phyloP scores from a whole-genome alignment of 2,888 invertebrate species.

The Agrotis ipsilon region DNA sequence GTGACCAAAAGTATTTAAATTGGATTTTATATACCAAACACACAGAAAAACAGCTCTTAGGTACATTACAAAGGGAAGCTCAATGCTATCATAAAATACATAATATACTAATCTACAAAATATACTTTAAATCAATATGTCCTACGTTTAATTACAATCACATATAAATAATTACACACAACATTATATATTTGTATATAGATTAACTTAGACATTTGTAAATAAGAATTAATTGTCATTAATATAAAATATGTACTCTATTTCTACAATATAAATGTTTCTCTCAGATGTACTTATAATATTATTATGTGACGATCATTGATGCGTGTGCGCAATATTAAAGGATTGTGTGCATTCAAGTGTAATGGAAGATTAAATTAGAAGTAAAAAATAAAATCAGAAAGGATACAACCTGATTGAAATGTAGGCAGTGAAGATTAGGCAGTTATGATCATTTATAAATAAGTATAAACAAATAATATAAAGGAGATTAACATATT shows the following conservation, averaged over 20 bases:
- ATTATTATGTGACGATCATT: slow-evolving; percentile 37
- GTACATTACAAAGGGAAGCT: slow-evolving; percentile 54
- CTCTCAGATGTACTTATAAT: slow-evolving; percentile 46
- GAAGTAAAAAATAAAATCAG: too few species aligned
- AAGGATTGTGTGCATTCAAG: slow-evolving; percentile 5
- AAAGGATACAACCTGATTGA: background rate
- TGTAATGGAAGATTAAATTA: background rate
- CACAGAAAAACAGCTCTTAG: slow-evolving; percentile 7
- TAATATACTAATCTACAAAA: slow-evolving; percentile 44
- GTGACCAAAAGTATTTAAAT: background rate
- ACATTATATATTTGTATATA: slow-evolving; percentile 45
- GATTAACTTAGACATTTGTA: slow-evolving; percentile 40
- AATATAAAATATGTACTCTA: slow-evolving; percentile 15
- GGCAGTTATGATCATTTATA: background rate
- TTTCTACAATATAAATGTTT: slow-evolving; percentile 10
- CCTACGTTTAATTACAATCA: slow-evolving; percentile 43
- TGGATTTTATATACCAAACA: background rate
- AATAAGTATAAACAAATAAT: background rate
- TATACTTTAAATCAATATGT: slow-evolving; percentile 31
- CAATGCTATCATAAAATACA: slow-evolving; percentile 42
- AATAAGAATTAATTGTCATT: slow-evolving; percentile 43
- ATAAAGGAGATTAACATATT: too few species aligned
- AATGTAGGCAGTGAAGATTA: slow-evolving; percentile 3
- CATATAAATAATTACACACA: slow-evolving; percentile 59
- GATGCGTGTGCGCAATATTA: slow-evolving; percentile 45